Evolutionary conservation across 2,113 vertebrate species (phyloP).

Genomic region (Platichthys flesus): DNA sequence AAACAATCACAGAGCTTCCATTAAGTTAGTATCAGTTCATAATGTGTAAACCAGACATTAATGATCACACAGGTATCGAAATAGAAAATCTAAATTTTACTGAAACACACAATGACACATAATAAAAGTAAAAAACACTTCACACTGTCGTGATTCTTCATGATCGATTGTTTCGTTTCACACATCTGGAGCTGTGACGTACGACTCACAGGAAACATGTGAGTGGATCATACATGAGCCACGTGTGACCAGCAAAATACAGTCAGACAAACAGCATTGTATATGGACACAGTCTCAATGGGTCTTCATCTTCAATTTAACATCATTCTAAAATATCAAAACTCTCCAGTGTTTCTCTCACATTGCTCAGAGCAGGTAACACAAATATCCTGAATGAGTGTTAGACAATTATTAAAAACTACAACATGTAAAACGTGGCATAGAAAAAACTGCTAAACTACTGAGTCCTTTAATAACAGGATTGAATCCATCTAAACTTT

Average conservation of each 20-base stretch:
- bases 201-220: background rate
- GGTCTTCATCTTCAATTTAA: constrained; percentile 7
- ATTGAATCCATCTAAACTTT: constrained; percentile 12
- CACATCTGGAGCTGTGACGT: background rate
- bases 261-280: constrained; percentile 18
- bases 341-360: constrained; percentile 24
- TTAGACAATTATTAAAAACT: constrained; percentile 30
- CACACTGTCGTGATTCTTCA: too few relatives aligned
- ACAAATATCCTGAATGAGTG: constrained; percentile 31
- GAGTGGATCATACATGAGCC: background rate
- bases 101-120: constrained; percentile 7
- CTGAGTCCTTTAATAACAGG: constrained; percentile 5
- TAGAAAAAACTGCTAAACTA: constrained; percentile 19
- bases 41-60: background rate
- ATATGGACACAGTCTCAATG: constrained; percentile 4
- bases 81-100: constrained; percentile 18
- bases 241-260: constrained; percentile 28
- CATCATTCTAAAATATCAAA: background rate
- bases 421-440: constrained; percentile 5
- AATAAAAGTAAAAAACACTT: constrained; percentile 38
- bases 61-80: background rate
- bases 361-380: constrained; percentile 34
- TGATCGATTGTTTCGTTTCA: too few relatives aligned
- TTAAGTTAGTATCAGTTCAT: too few relatives aligned
- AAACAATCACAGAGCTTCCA: background rate